Evolutionary conservation across 2,113 vertebrate species (phyloP).

Genomic region (Camelus dromedarius): DNA sequence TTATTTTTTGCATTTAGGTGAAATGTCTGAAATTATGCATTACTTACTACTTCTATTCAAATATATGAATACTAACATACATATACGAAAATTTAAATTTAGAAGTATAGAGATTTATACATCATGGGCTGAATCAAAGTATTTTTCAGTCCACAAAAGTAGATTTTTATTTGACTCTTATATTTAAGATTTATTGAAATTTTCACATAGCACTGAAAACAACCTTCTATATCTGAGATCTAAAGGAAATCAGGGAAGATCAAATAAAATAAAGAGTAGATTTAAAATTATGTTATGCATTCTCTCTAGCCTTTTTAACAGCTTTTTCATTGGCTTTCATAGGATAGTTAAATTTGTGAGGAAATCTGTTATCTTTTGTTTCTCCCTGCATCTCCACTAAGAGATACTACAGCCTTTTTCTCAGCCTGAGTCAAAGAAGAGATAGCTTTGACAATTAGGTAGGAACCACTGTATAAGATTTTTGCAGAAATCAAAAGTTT

Average conservation of each 20-base stretch:
- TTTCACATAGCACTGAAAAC: slow-evolving; percentile 44
- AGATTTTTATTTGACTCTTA: slow-evolving; percentile 51
- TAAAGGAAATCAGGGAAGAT: slow-evolving; percentile 25
- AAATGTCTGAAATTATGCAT: slow-evolving; percentile 44
- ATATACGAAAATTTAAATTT: slow-evolving; percentile 49
- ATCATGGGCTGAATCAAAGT: background rate
- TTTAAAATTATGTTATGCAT: background rate
- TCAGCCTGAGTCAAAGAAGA: background rate
- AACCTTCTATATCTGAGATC: background rate
- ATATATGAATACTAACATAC: slow-evolving; percentile 43
- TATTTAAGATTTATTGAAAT: slow-evolving; percentile 13
- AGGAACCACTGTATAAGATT: background rate
- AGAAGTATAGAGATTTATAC: slow-evolving; percentile 44
- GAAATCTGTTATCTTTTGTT: background rate
- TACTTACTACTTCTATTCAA: slow-evolving; percentile 36
- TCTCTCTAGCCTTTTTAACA: background rate
- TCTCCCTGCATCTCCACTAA: background rate
- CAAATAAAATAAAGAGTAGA: slow-evolving; percentile 25
- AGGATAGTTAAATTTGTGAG: background rate
- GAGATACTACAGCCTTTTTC: background rate
- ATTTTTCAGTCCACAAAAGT: slow-evolving; percentile 10
- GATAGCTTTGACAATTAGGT: background rate
- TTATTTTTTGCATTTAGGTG: slow-evolving; percentile 43
- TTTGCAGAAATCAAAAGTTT: slow-evolving; percentile 38
- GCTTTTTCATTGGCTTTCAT: background rate